Evolutionary conservation across 2,888 invertebrate genomes (phyloP), one percentile per base, ranked within the genome.

Genomic region (Leptopilina myrica): DNA sequence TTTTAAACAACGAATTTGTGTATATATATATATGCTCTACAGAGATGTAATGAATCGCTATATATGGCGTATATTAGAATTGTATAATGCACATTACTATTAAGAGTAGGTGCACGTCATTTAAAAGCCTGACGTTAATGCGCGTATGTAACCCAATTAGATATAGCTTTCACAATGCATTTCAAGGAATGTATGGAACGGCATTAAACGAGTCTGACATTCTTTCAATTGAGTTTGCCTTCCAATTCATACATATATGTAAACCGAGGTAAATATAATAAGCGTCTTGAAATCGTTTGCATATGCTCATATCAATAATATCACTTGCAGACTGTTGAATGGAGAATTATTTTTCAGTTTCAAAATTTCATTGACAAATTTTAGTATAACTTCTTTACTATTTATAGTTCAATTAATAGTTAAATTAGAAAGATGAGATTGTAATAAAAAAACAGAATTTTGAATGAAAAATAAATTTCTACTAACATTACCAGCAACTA

Each of bases 141-240:
- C 56, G 73, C 56, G 76, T 73, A 76, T 78, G 79, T 83, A 83
- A 83, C 81, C 79, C 81, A 83, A 83, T 83, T 83, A 82, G 83
- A 80, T 81, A 80, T 81, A 82, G 78, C 82, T 83, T 82, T 82
- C 82, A 82, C 81, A 73, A 73, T 73, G 56, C 73, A 73, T 73
- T 56, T 80, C 78, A 81, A 82, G 81, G 79, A 82, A 80, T 79
- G 81, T 82, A 83, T 82, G 80, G 80, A 79, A 81, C 79, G 79
- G 80, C 59, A 80, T 80, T 83, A 77, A 78, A 75, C 80, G 76
- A 81, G 79, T 79, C 65, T 66, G 56, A 43, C 78, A 59, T 77
- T 79, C 77, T 79, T 77, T 80, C 56, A 53, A 73, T 73, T 73
- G 73, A 56, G 53, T 56, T 33, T 73, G 53, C 56, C 56, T 73